These are phyloP conservation scores for Lordiphosa andalusiaca DNA, from an alignment of 2,888 invertebrate genomes.

Conservation along the genomic window DNA sequence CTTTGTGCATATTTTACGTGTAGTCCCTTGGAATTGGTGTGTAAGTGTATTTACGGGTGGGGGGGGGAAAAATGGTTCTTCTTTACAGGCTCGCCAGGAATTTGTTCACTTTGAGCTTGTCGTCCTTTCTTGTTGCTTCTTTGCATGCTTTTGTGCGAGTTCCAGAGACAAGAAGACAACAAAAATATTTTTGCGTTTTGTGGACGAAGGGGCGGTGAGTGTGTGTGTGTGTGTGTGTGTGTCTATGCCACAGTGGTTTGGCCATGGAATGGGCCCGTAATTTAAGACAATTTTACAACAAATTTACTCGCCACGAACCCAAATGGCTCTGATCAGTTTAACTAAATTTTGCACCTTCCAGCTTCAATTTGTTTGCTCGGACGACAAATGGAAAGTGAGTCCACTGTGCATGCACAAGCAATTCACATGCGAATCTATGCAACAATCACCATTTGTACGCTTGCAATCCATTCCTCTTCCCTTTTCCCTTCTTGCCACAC, in stretches of 20 bases:
- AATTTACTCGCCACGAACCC: too few species aligned
- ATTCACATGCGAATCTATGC: conserved; percentile 10
- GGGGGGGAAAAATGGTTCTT: conserved; percentile 8
- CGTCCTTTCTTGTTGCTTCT: conserved; percentile 55
- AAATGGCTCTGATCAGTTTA: conserved; percentile 3
- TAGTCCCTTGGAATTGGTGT: conserved; percentile 4
- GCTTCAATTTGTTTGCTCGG: too few species aligned
- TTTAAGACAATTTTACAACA: too few species aligned
- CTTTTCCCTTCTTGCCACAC: too few species aligned
- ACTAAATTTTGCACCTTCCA: background rate
- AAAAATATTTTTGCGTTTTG: conserved; percentile 48
- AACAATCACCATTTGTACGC: conserved; percentile 1
- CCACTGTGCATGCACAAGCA: conserved; percentile 37
- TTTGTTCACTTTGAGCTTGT: conserved; percentile 48
- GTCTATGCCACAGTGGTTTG: too few species aligned
- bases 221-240: too few species aligned
- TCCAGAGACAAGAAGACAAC: conserved; percentile 15
- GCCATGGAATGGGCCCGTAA: too few species aligned
- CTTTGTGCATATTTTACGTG: conserved; percentile 39
- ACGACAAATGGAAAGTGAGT: background rate
- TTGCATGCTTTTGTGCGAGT: conserved; percentile 43
- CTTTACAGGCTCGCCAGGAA: conserved; percentile 51
- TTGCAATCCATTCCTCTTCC: conserved; percentile 2
- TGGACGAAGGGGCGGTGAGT: too few species aligned
- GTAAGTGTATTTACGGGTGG: too few species aligned